A percentile compares a stretch with the other conserved stretches of the same genome.
phyloP scores from a whole-genome alignment of 2,113 vertebrate genomes.

The Struthio camelus region DNA sequence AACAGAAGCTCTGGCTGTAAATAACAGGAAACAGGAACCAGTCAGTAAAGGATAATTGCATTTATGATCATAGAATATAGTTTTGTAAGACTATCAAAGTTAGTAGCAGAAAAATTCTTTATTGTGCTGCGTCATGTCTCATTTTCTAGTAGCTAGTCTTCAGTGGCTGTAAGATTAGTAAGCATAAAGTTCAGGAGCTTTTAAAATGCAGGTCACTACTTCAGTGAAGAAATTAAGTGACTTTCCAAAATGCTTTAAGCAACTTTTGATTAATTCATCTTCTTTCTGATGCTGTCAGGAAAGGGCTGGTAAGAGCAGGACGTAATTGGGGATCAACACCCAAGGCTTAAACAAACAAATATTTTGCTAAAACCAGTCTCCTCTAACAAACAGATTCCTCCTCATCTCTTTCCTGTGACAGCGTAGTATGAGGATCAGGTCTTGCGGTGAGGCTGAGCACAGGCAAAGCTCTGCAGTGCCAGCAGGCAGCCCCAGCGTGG shows the following conservation, averaged over 20 bases:
- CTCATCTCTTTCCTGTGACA: rapidly evolving
- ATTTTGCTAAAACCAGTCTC: background rate
- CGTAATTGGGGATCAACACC: background rate
- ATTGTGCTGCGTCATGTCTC: background rate
- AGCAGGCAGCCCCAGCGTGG: rapidly evolving
- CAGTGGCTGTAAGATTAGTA: background rate
- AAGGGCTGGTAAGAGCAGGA: background rate
- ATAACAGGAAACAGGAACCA: background rate
- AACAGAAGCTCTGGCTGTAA: background rate
- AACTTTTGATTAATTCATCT: slow-evolving; percentile 9
- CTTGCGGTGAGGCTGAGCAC: rapidly evolving
- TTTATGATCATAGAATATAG: background rate
- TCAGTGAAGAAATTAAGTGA: background rate
- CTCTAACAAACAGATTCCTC: background rate
- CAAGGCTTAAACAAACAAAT: background rate
- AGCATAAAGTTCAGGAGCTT: background rate
- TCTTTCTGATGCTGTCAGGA: background rate
- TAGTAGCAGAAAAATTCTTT: background rate
- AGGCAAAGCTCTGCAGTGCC: rapidly evolving
- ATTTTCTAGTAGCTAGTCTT: background rate
- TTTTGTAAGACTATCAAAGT: background rate
- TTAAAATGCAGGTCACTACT: background rate
- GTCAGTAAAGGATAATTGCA: slow-evolving; percentile 11
- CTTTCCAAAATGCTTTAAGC: background rate
- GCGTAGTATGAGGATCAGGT: rapidly evolving